Base-by-base conservation (phyloP, 2,888 invertebrate species). In the Xylocampa areola region DNA sequence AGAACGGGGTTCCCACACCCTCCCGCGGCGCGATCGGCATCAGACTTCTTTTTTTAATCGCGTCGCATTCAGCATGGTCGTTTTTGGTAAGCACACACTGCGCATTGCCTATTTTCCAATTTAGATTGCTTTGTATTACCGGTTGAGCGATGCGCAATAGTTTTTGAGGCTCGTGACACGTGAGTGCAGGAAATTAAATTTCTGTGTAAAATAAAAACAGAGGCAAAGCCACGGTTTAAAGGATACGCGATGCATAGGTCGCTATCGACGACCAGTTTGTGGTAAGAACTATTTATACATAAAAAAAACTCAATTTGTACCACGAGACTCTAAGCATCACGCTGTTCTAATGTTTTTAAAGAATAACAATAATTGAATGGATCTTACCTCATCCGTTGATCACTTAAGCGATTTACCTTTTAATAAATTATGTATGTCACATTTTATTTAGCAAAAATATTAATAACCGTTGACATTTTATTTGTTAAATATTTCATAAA, bases 81-180 rank as follows among this genome's bases (percentile, higher is more conserved):
- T 93, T 94, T 93, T 94, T 91, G 92, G 93, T 92, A 93, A 93
- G 93, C 93, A 93, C 91, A 93, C 92, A 94, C 89, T 87, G 92
- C 91, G 90, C 92, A 91, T 90, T 92, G 93, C 93, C 93, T 93
- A 93, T 94, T 92, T 93, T 94, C 93, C 93, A 93, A 93, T 93
- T 94, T 93, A 93, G 93, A 94, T 94, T 92, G 93, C 94, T 93
- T 93, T 93, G 93, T 93, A 93, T 94, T 94, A 93, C 91, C 89
- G 92, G 88, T 81, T 91, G 92, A 92, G 90, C 91, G 91, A 92
- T 91, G 93, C 85, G 92, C 93, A 89, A 93, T 93, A 93, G 93
- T 92, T 94, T 92, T 92, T 92, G 90, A 91, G 85, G 88, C 86
- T 76, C 87, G 91, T 86, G 91, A 91, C 92, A 92, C 84, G 89